Evolutionary conservation across 2,797 vertebrate genomes (phyloP).

Genomic region (Argyrosomus regius): DNA sequence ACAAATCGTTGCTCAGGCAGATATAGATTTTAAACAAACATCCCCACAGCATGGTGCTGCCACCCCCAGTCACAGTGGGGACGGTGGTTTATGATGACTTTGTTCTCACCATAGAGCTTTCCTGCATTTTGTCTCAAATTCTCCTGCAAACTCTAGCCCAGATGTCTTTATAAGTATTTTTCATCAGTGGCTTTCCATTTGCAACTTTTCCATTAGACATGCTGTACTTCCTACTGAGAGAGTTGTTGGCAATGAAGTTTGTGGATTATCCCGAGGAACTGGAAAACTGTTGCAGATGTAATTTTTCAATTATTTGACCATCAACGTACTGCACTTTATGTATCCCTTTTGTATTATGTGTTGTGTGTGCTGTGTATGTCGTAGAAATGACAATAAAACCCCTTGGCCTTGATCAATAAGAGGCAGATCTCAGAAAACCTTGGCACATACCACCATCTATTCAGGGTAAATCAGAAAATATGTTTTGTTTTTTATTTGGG

Average conservation of each 20-base stretch:
- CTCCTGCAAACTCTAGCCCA: not conserved
- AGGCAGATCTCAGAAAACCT: no score
- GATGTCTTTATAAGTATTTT: not conserved
- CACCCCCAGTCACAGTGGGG: not conserved
- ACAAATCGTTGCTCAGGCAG: not conserved
- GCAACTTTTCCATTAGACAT: not conserved
- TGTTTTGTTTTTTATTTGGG: no score
- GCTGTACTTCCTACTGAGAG: not conserved
- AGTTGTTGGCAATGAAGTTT: not conserved
- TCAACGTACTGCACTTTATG: no score
- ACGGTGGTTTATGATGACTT: slow-evolving; percentile 2
- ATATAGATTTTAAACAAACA: slow-evolving; percentile 5
- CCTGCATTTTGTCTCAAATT: not conserved
- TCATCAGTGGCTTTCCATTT: not conserved
- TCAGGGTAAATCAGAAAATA: no score
- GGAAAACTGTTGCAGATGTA: not conserved
- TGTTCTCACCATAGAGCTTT: not conserved
- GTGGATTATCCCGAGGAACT: not conserved
- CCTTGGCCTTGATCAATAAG: no score
- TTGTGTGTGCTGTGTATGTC: no score
- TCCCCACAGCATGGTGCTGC: slow-evolving; percentile 21
- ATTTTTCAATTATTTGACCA: no score
- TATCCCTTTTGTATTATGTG: no score
- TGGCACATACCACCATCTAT: no score
- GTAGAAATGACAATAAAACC: no score